phyloP scores from a whole-genome alignment of 2,888 invertebrate species.

The Clivina fossor region DNA sequence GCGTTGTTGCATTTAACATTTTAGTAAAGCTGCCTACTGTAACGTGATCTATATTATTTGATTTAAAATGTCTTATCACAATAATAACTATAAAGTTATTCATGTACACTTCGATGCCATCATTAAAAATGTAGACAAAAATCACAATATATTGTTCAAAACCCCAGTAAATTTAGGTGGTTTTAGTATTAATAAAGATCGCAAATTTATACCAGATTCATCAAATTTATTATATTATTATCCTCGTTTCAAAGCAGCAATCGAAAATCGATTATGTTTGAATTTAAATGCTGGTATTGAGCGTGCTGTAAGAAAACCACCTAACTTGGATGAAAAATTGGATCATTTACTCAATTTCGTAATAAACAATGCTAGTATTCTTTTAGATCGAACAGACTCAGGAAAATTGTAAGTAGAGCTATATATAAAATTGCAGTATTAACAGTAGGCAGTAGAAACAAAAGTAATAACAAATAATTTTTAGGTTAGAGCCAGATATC shows the following conservation, averaged over 20 bases:
- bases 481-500: conserved; percentile 22
- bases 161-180: too few relatives aligned
- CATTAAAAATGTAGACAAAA: too few relatives aligned
- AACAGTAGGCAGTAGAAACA: too few relatives aligned
- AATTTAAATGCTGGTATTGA: conserved; percentile 23
- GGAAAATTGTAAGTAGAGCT: conserved; percentile 3
- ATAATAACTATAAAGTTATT: too few relatives aligned
- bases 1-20: too few relatives aligned
- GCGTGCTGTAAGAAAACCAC: conserved; percentile 16
- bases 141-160: too few relatives aligned
- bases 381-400: not conserved
- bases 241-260: conserved; percentile 9
- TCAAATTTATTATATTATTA: conserved; percentile 20
- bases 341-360: conserved; percentile 19
- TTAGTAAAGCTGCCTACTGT: too few relatives aligned
- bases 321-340: conserved; percentile 15
- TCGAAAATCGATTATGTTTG: conserved; percentile 1
- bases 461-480: conserved; percentile 1
- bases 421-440: too few relatives aligned
- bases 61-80: too few relatives aligned
- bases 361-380: too few relatives aligned
- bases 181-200: conserved; percentile 22
- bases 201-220: conserved; percentile 8
- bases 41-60: too few relatives aligned
- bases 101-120: too few relatives aligned